phyloP scores from a whole-genome alignment of 2,113 vertebrate species.

The Limanda limanda region DNA sequence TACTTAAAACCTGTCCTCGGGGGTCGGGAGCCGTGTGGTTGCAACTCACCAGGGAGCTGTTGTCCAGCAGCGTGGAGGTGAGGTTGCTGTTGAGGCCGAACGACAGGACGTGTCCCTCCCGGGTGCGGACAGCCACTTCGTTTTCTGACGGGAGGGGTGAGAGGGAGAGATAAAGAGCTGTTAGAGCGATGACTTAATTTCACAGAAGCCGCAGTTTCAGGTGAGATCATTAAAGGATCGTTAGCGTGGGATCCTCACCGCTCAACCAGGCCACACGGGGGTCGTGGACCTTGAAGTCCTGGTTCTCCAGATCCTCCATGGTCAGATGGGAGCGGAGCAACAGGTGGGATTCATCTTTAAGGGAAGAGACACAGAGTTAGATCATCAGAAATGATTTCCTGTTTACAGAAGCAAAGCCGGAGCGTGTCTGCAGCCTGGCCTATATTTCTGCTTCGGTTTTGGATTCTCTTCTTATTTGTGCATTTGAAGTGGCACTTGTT shows the following conservation, averaged over 20 bases:
- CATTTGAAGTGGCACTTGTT: neutral
- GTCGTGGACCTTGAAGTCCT: slow-evolving; percentile 79
- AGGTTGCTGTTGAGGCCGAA: slow-evolving; percentile 79
- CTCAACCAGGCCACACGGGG: slow-evolving; percentile 79
- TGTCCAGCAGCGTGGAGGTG: slow-evolving; percentile 80
- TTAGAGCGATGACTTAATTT: neutral
- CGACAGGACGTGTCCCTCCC: slow-evolving; percentile 80
- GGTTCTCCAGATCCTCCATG: slow-evolving; percentile 82
- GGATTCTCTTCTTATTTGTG: neutral
- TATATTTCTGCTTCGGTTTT: slow-evolving; percentile 7
- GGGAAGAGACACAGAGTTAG: slow-evolving; percentile 21
- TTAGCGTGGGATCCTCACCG: slow-evolving; percentile 66
- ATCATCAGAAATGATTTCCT: neutral
- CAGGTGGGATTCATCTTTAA: slow-evolving; percentile 80
- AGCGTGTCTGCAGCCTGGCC: neutral
- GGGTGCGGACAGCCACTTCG: slow-evolving; percentile 79
- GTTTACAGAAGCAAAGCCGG: slow-evolving; percentile 11
- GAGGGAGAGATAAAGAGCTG: slow-evolving; percentile 5
- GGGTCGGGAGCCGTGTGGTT: neutral
- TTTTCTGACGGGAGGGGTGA: slow-evolving; percentile 68
- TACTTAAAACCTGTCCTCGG: neutral
- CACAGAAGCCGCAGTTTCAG: neutral
- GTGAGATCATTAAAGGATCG: neutral
- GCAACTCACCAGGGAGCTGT: slow-evolving; percentile 84
- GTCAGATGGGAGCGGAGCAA: slow-evolving; percentile 78